Evolutionary conservation across 2,888 invertebrate genomes (phyloP).

Genomic region (Scelioninae gen. 1): DNA sequence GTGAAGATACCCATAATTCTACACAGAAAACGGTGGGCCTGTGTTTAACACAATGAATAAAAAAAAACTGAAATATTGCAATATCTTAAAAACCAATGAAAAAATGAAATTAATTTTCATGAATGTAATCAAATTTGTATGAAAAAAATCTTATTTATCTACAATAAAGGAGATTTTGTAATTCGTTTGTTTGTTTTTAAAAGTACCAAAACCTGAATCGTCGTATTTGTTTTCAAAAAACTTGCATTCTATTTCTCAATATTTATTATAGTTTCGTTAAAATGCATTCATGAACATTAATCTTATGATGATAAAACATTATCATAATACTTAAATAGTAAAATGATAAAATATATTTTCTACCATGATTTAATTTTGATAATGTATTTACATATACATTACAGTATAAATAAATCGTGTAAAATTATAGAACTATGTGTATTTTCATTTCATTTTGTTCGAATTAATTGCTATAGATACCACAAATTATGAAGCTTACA

Average conservation of each 20-base stretch:
- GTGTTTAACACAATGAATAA: conserved; percentile 33
- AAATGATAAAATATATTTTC: conserved; percentile 14
- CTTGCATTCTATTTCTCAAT: not conserved
- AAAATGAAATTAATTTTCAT: conserved; percentile 30
- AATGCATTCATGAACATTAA: conserved; percentile 44
- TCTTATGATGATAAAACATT: too few species aligned
- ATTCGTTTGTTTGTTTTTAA: not conserved
- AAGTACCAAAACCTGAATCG: not conserved
- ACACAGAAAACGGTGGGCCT: not conserved
- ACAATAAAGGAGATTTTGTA: not conserved
- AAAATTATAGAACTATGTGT: not conserved
- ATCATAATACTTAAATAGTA: not conserved
- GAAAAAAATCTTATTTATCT: not conserved
- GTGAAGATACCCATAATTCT: too few species aligned
- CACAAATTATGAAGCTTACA: not conserved
- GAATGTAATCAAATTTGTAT: conserved; percentile 21
- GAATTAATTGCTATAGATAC: not conserved
- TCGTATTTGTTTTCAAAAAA: not conserved
- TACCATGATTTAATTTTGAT: conserved; percentile 43
- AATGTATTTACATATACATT: conserved; percentile 42
- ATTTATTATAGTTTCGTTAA: not conserved
- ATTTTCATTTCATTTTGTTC: not conserved
- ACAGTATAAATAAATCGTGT: conserved; percentile 36
- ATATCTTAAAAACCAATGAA: not conserved
- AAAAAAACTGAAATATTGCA: not conserved